A percentile compares a stretch with the other conserved stretches of the same genome.
phyloP scores from a whole-genome alignment of 2,797 vertebrate genomes.

The Calcarius lapponicus region DNA sequence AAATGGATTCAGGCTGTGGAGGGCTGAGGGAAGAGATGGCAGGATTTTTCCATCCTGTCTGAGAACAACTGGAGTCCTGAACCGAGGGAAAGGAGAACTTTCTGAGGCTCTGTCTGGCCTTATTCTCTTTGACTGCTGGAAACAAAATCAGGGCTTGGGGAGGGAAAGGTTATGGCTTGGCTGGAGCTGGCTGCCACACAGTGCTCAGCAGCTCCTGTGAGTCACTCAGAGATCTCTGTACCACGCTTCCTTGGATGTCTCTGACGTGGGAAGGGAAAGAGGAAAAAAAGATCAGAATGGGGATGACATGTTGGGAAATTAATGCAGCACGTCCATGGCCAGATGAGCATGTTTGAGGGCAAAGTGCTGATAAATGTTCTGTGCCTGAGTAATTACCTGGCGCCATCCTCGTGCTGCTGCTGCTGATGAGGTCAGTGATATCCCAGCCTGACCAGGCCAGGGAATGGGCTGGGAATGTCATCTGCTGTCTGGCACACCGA shows the following conservation, averaged over 20 bases:
- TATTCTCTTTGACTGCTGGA: constrained; percentile 20
- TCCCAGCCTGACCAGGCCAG: not conserved
- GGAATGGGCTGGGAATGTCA: not conserved
- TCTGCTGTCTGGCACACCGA: not conserved
- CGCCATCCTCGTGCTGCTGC: not conserved
- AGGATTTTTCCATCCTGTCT: constrained; percentile 67
- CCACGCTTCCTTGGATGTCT: not conserved
- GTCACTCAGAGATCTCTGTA: constrained; percentile 18
- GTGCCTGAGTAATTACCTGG: constrained; percentile 68
- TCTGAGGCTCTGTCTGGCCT: not conserved
- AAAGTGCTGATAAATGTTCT: constrained; percentile 51
- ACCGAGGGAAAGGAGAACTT: not conserved
- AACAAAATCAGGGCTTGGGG: not conserved
- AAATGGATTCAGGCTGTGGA: constrained; percentile 56
- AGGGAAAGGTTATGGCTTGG: not conserved
- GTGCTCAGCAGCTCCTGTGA: constrained; percentile 10
- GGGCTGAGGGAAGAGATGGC: constrained; percentile 57
- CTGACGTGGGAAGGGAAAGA: constrained; percentile 15
- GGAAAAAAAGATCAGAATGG: not conserved
- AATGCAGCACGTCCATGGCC: not conserved
- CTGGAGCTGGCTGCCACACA: not conserved
- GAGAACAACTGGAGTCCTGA: constrained; percentile 54
- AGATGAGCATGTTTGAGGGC: constrained; percentile 32
- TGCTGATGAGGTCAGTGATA: constrained; percentile 52
- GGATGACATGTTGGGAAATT: constrained; percentile 43